Conservation (phyloP, 2,113 vertebrate species). For the Percopsis transmontana region DNA sequence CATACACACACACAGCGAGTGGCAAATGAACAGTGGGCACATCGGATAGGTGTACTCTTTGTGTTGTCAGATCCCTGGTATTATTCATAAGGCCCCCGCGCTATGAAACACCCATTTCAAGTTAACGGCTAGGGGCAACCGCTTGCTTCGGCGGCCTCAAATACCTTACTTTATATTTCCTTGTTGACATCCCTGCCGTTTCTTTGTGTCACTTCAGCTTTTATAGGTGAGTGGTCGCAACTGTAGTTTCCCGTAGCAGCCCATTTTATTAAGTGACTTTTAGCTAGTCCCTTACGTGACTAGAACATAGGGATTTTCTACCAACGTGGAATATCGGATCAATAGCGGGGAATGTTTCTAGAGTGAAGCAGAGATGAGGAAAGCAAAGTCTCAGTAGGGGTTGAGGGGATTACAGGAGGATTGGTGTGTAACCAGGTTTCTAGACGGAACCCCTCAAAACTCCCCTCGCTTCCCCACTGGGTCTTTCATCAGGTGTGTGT, state of each 20-base stretch:
- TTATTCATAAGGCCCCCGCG: neutral
- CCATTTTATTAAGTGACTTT: no score
- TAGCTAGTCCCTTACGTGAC: no score
- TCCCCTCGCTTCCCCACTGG: slow-evolving; percentile 69
- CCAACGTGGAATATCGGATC: no score
- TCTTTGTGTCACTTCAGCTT: no score
- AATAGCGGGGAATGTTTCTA: no score
- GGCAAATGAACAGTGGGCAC: slow-evolving; percentile 1
- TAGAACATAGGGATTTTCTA: no score
- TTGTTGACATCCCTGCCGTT: no score
- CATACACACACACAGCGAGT: slow-evolving; percentile 11
- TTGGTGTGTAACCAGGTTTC: slow-evolving; percentile 66
- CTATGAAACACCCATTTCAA: neutral
- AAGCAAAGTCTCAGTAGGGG: slow-evolving; percentile 34
- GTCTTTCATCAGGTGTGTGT: slow-evolving; percentile 63
- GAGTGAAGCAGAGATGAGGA: no score
- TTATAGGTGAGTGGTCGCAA: no score
- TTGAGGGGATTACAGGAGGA: slow-evolving; percentile 70
- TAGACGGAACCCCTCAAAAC: slow-evolving; percentile 51
- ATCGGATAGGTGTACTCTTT: slow-evolving; percentile 14
- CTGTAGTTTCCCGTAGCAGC: no score
- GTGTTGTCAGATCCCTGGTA: neutral
- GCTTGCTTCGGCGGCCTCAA: no score
- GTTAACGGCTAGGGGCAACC: neutral
- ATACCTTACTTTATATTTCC: no score